These are phyloP conservation scores for Dryobota labecula DNA, from an alignment of 2,888 invertebrate species.

Conservation along the genomic window DNA sequence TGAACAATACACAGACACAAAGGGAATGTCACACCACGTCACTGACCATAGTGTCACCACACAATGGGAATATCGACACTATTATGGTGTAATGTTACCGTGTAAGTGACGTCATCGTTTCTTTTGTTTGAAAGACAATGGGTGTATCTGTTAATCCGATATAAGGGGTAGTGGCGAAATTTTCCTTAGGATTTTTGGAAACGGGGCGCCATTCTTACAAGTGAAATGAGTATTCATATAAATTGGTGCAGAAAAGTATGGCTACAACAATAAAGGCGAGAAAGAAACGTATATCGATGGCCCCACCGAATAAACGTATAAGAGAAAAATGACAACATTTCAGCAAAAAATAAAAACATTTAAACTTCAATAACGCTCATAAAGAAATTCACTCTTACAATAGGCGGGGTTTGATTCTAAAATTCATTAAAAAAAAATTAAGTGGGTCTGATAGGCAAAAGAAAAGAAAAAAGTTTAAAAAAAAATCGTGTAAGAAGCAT, in stretches of 20 bases:
- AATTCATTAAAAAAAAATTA: too few species aligned
- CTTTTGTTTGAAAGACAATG: constrained; percentile 56
- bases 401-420: too few species aligned
- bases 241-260: not conserved
- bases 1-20: constrained; percentile 40
- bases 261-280: not conserved
- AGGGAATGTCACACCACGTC: constrained; percentile 50
- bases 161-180: not conserved
- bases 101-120: constrained; percentile 32
- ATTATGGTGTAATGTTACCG: constrained; percentile 69
- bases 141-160: constrained; percentile 35
- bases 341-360: too few species aligned
- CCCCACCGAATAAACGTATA: too few species aligned
- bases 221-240: not conserved
- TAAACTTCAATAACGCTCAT: too few species aligned
- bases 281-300: too few species aligned
- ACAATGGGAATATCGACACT: constrained; percentile 57
- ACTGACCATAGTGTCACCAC: constrained; percentile 32
- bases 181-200: not conserved
- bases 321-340: too few species aligned
- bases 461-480: too few species aligned
- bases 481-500: too few species aligned
- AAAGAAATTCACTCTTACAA: too few species aligned
- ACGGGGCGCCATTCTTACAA: not conserved
- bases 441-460: too few species aligned